These are phyloP conservation scores for Hylaeus volcanicus DNA, from an alignment of 1,140 invertebrate genomes.

Conservation along the genomic window DNA sequence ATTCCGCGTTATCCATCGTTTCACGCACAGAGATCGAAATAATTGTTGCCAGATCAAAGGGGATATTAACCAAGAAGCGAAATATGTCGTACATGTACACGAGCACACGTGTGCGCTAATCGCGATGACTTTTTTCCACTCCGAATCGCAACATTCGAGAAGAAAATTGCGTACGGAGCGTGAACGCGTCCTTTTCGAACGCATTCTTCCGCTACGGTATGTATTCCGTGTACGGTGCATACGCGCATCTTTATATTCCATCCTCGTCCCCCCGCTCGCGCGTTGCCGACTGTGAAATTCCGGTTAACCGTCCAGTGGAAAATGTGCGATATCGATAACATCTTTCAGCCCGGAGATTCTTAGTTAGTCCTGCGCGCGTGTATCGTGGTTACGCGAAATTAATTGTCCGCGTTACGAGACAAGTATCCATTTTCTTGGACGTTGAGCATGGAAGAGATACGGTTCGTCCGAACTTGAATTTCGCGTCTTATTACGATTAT, in stretches of 20 bases:
- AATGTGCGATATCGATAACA: conserved; percentile 42
- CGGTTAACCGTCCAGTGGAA: conserved; percentile 39
- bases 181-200: not conserved
- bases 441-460: not conserved
- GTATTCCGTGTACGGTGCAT: conserved; percentile 15
- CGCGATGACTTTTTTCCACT: not conserved
- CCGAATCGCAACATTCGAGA: not conserved
- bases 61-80: too few species aligned
- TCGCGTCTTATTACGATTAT: conserved; percentile 37
- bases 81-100: too few species aligned
- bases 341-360: conserved; percentile 20
- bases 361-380: not conserved
- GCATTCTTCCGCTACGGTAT: not conserved
- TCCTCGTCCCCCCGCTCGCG: conserved; percentile 21
- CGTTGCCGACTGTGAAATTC: conserved; percentile 35
- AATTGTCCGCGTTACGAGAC: conserved; percentile 8
- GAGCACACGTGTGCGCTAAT: too few species aligned
- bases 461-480: not conserved
- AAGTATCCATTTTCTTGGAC: not conserved
- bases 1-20: too few species aligned
- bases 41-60: too few species aligned
- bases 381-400: not conserved
- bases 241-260: conserved; percentile 18
- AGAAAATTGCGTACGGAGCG: not conserved
- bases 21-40: too few species aligned